phyloP scores from a whole-genome alignment of 2,113 vertebrate species.

The Alethe castanea region DNA sequence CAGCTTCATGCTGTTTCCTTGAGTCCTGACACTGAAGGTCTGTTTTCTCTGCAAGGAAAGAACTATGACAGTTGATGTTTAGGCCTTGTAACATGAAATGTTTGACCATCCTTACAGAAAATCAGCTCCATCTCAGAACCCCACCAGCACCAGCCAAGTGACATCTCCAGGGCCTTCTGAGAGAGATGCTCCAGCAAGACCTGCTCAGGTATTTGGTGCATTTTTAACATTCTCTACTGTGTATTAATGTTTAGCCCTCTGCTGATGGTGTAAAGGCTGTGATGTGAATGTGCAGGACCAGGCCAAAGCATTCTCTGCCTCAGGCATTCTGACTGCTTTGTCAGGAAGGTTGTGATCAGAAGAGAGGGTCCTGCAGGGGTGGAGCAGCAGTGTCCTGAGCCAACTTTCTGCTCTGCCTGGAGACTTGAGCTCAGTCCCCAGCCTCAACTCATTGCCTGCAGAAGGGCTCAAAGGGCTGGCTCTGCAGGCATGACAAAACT shows the following conservation, averaged over 20 bases:
- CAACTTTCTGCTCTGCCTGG: too few relatives aligned
- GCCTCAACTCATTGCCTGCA: too few relatives aligned
- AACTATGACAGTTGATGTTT: neutral
- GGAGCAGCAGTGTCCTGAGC: too few relatives aligned
- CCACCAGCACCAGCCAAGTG: fast-evolving
- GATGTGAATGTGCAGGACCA: neutral
- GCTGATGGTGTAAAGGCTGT: neutral
- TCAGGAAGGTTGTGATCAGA: neutral
- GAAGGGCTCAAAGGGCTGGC: too few relatives aligned
- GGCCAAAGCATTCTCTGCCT: too few relatives aligned
- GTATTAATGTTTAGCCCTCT: neutral
- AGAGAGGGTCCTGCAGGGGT: neutral
- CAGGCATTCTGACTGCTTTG: neutral
- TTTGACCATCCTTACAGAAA: neutral
- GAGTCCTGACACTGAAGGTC: neutral
- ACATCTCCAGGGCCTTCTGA: too few relatives aligned
- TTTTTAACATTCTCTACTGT: neutral
- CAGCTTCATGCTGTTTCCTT: neutral
- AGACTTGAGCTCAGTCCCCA: too few relatives aligned
- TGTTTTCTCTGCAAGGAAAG: too few relatives aligned
- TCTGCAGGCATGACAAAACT: too few relatives aligned
- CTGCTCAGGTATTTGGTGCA: neutral
- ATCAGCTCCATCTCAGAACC: neutral
- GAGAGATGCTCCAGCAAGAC: neutral
- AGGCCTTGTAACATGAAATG: neutral